phyloP scores from a whole-genome alignment of 2,797 vertebrate genomes.

The Heteromormyrus szaboi region DNA sequence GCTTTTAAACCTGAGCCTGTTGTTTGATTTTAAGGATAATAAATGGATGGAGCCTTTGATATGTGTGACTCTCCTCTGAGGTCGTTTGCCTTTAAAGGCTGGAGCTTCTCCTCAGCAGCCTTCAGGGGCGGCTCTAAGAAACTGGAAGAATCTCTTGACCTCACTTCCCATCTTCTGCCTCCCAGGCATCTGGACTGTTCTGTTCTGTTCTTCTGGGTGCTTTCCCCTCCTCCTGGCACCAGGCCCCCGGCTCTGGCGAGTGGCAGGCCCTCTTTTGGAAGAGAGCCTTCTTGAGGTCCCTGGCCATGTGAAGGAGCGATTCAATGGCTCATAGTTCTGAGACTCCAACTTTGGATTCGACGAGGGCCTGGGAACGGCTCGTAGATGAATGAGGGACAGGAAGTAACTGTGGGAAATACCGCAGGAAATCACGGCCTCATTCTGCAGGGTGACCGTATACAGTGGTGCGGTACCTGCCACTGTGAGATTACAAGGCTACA shows the following conservation, averaged over 20 bases:
- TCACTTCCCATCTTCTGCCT: background rate
- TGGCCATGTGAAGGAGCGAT: background rate
- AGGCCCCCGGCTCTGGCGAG: background rate
- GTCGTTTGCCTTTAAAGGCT: background rate
- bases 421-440: background rate
- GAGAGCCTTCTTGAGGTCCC: background rate
- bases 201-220: background rate
- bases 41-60: background rate
- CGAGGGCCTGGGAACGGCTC: background rate
- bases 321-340: background rate
- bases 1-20: background rate
- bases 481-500: background rate
- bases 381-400: background rate
- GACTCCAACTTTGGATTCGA: background rate
- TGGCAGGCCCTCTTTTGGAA: background rate
- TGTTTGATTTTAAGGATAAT: background rate
- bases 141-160: background rate
- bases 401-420: background rate
- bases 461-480: background rate
- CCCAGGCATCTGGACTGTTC: background rate
- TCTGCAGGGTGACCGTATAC: background rate
- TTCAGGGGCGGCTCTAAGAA: background rate
- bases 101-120: too few relatives aligned
- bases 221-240: background rate
- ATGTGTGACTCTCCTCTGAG: background rate